Evolutionary conservation across 2,113 vertebrate species (phyloP), one percentile per base, ranked within the genome.

Genomic region (Gulo gulo): DNA sequence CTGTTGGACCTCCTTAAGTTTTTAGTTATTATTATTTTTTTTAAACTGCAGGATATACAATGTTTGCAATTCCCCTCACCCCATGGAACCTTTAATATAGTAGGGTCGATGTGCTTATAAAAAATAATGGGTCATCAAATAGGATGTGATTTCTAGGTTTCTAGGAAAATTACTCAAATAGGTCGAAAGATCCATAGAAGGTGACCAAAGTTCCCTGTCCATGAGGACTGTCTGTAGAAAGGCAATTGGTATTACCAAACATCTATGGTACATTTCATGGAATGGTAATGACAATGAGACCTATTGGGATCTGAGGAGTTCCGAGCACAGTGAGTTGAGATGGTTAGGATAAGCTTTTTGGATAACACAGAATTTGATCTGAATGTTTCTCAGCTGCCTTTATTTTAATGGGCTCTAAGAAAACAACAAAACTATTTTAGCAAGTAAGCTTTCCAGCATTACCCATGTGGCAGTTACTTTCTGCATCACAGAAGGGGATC

Each of bases 361-460:
- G 55, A 42, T 84, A 57, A 96, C 73, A 63, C 0, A 79, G 96
- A 88, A 76, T 74, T 96, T 76, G 78, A 76, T 69, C 24, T 76
- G 31, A 95, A 34, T 84, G 81, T 39, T 71, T 97, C 39, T 92
- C 71, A 67, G 74, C 16, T 79, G 76, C 63, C 20, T 96, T 95
- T 87, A 79, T 89, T 86, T 86, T 81, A 96, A 92, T 82, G 47
- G 39, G 36, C 23, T n/a, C 34, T 52, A 55, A 63, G 79, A 96
- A 97, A 96, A 94, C 50, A 76, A 81, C 26, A 65, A 15, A 81
- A 95, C 67, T 76, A 52, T 96, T 94, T 92, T 34, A 98, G 67
- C 69, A 90, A 94, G 80, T 65, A 10, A 16, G 8, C 57, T 92
- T 92, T 80, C 69, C 42, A 80, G 92, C 65, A 88, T 47, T 84